Evolutionary conservation across 64 coral and sea anemone genomes (phyloP), one percentile per base, ranked within the genome.

Genomic region (Pocillopora damicornis): DNA sequence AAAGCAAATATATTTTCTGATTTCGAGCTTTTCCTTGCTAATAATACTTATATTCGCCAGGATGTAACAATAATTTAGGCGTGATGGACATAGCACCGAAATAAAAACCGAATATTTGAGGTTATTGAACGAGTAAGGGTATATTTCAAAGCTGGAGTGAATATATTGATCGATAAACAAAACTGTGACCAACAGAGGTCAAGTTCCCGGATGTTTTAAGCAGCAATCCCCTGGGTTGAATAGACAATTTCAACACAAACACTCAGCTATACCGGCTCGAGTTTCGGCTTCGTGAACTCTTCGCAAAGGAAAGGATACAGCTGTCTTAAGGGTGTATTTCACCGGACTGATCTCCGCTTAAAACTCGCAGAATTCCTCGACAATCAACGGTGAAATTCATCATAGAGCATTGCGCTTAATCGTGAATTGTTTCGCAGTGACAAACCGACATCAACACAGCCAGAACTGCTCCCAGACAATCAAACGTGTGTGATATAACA

Each of bases 171-270:
- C 7, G 42, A 51, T 51, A 2, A 51, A 51, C 7, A 51, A 51
- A 23, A 69, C 20, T 12, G 67, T 71, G 67, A 71, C 67, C 22
- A 23, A 30, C 20, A 23, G 22, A n/a, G 67, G 67, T 71, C 11
- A 81, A 68, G 18, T 38, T 66, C 81, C 81, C 45, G 81, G 64
- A 85, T 85, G 64, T 57, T 51, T 4, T 71, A 20, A 65, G 72
- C 63, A 38, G 61, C 35, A 17, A 9, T 38, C 65, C 81, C 81
- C 37, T 58, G 81, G 61, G 18, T 10, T 58, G 63, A 25, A 37
- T 65, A 85, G 81, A 58, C 81, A 72, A 22, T 20, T 17, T 77
- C 36, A 42, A 65, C 37, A 71, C 80, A 83, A 85, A 71, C 80
- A 56, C 22, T 71, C 17, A 15, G 42, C 42, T 51, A 2, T 51